Conservation (phyloP, 1,140 invertebrate genomes). For the Anthonomus grandis region DNA sequence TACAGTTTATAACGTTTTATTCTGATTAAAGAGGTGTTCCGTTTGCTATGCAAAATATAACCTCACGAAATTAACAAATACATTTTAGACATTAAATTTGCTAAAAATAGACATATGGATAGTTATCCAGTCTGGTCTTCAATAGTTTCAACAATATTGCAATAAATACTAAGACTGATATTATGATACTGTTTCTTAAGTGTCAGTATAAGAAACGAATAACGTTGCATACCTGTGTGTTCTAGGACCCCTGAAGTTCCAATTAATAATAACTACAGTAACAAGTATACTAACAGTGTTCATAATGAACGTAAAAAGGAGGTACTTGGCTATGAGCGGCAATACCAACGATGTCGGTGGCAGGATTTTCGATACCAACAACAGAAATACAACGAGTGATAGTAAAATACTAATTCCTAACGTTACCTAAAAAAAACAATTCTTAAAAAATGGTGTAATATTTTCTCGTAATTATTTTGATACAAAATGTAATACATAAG, state of each 20-base stretch:
- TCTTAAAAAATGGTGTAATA: no score
- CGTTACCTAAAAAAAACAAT: constrained; percentile 75
- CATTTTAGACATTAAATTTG: no score
- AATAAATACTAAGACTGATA: no score
- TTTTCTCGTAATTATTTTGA: no score
- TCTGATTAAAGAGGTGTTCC: no score
- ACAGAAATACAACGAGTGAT: constrained; percentile 97
- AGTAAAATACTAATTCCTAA: constrained; percentile 98
- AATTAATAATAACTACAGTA: constrained; percentile 98
- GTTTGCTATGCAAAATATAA: no score
- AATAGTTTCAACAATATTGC: no score
- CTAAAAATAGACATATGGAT: no score
- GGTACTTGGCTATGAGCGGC: constrained; percentile 96
- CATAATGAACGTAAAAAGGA: constrained; percentile 99
- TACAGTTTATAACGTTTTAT: no score
- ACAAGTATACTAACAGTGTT: constrained; percentile 99
- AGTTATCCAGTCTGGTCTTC: no score
- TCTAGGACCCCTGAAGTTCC: constrained; percentile 95
- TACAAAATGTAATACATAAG: no score
- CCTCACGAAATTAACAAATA: no score
- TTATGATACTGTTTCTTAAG: neutral
- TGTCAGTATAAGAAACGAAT: neutral
- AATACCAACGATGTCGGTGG: constrained; percentile 95
- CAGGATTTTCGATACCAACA: constrained; percentile 98
- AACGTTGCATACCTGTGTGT: constrained; percentile 59